Evolutionary conservation across 2,888 invertebrate species (phyloP), one percentile per base, ranked within the genome.

Genomic region (Diarsia brunnea): DNA sequence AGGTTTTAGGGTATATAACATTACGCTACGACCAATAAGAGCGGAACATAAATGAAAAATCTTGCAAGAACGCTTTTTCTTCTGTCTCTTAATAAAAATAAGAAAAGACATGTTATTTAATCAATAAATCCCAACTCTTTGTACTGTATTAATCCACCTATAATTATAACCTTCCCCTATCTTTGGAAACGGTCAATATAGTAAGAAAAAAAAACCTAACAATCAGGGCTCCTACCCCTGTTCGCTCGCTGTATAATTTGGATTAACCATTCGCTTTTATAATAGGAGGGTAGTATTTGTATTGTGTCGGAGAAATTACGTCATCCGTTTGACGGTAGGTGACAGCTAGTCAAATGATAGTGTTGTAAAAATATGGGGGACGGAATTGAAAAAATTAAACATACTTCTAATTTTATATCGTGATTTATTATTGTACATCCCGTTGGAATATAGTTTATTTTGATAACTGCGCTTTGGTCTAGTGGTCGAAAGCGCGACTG

Each of bases 211-310:
- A 70, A 68, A 38, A 51, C 0, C 2, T 61, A 64, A 82, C 78
- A 82, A 82, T 82, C 84, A 70, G 60, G 38, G 45, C 43, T 31
- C 49, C n/a, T 78, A 79, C 78, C 81, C 83, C 80, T 61, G 64
- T 69, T 71, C 80, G 69, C 71, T 76, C 77, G 84, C 84, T 84
- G 88, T 90, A 88, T 91, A 89, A 91, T 92, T 91, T 88, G 88
- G 89, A 91, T 91, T 91, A 89, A 87, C 81, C 81, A 90, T 88
- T 89, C 86, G 86, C 87, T 88, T n/a, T 89, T 85, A 86, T 88
- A 81, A 80, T 38, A 81, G 73, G 53, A 73, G 88, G 87, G 85
- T 85, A 82, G 73, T 78, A 70, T 84, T n/a, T 85, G 73, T 75
- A 73, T 84, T 85, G 85, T 83, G 73, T 81, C 65, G 74, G 69